A percentile compares a stretch with the other conserved stretches of the same genome.
Conservation (phyloP, 2,113 vertebrate species). For the Diadophis punctatus region DNA sequence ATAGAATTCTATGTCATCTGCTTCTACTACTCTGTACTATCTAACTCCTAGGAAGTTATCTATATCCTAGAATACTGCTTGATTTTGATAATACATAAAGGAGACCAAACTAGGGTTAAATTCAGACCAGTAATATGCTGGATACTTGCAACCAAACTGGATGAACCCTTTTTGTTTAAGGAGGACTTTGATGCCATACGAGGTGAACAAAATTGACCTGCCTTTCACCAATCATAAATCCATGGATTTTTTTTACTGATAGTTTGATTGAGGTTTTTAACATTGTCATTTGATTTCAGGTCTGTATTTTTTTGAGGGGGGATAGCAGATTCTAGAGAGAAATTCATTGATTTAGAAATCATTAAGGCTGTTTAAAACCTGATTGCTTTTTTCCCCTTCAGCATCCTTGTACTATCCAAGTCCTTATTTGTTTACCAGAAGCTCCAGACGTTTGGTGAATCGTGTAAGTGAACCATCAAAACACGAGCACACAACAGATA, state of each 20-base stretch:
- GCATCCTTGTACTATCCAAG: background rate
- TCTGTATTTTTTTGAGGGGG: background rate
- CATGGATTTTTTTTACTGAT: background rate
- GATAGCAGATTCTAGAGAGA: background rate
- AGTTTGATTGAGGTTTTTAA: background rate
- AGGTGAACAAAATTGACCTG: background rate
- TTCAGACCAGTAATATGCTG: background rate
- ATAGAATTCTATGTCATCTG: background rate
- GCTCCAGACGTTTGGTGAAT: background rate
- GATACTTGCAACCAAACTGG: background rate
- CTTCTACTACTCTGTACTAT: background rate
- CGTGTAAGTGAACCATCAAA: background rate
- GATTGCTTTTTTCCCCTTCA: background rate
- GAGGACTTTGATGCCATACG: background rate
- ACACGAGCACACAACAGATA: no score
- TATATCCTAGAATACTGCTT: background rate
- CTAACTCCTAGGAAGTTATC: background rate
- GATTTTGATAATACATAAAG: background rate
- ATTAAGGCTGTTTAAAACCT: background rate
- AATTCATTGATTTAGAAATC: background rate
- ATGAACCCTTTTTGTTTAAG: background rate
- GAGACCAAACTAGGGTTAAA: background rate
- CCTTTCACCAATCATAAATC: background rate
- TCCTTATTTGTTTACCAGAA: background rate
- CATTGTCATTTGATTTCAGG: background rate